These are phyloP conservation scores for Caenorhabditis inopinata DNA, from an alignment of 1,140 invertebrate species.

Conservation along the genomic window DNA sequence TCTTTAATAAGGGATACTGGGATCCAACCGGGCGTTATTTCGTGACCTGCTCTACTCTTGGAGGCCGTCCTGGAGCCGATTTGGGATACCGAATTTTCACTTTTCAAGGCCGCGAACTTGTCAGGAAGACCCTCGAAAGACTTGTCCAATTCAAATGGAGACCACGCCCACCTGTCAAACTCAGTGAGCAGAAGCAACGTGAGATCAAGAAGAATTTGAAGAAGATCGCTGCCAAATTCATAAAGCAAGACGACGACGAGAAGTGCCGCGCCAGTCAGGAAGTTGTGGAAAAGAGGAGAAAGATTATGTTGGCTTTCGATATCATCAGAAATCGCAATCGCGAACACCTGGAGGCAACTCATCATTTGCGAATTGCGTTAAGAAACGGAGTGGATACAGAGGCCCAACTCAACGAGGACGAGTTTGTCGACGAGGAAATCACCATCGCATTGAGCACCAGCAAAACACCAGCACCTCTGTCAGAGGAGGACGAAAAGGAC, in stretches of 20 bases:
- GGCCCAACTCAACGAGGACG: constrained; percentile 32
- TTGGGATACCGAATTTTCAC: constrained; percentile 95
- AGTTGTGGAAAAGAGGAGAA: constrained; percentile 81
- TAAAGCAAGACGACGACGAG: constrained; percentile 89
- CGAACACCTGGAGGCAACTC: constrained; percentile 76
- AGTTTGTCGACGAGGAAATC: constrained; percentile 60
- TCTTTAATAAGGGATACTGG: constrained; percentile 76
- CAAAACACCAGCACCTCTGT: constrained; percentile 48
- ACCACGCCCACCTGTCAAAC: constrained; percentile 82
- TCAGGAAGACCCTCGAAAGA: constrained; percentile 81
- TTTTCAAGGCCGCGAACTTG: constrained; percentile 76
- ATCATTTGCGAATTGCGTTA: constrained; percentile 78
- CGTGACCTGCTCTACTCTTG: constrained; percentile 87
- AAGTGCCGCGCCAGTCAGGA: constrained; percentile 92
- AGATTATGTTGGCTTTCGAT: constrained; percentile 83
- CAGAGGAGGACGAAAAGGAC: constrained; percentile 51
- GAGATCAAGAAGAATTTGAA: constrained; percentile 96
- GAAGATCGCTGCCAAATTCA: constrained; percentile 92
- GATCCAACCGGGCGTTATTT: constrained; percentile 98
- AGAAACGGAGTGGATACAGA: constrained; percentile 69
- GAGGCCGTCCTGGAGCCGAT: constrained; percentile 86
- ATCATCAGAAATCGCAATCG: constrained; percentile 72
- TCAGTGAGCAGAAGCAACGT: constrained; percentile 73
- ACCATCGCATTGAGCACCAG: constrained; percentile 58
- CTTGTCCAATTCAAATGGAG: constrained; percentile 95